Percentiles rank a stretch among this genome's conserved stretches.
Conservation (phyloP, 2,797 vertebrate species). For the Spinus olivaceus region DNA sequence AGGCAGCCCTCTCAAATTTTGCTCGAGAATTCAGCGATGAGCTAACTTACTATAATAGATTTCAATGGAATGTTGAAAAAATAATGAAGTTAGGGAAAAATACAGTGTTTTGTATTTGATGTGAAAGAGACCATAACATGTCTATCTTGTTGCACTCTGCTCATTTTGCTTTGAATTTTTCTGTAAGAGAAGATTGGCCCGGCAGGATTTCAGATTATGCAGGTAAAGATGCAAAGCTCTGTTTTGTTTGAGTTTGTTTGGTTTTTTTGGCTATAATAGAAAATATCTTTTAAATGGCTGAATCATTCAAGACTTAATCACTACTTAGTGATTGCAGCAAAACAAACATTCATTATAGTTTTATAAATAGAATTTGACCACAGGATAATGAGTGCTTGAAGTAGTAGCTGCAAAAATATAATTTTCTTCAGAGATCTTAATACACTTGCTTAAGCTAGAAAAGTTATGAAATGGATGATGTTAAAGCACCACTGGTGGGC, state of each 20-base stretch:
- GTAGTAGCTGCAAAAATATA: not conserved
- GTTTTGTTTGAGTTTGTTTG: not conserved
- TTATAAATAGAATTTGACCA: not conserved
- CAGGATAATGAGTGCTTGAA: not conserved
- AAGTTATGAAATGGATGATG: not conserved
- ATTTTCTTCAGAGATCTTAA: not conserved
- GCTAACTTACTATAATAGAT: not conserved
- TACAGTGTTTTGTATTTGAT: not conserved
- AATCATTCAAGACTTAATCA: not conserved
- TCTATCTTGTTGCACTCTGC: not conserved
- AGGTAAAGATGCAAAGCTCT: not conserved
- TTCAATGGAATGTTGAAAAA: not conserved
- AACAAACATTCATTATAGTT: not conserved
- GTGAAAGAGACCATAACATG: not conserved
- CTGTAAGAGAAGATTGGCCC: not conserved
- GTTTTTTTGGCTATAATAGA: not conserved
- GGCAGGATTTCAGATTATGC: not conserved
- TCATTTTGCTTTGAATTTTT: not conserved
- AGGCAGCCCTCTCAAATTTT: not conserved
- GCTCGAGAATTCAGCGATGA: not conserved
- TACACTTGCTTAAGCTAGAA: not conserved
- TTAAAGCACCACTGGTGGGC: not conserved
- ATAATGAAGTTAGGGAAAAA: not conserved
- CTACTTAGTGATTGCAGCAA: not conserved
- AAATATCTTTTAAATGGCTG: not conserved